A percentile compares a stretch with the other conserved stretches of the same genome.
These are phyloP conservation scores for Pseudocheirus occidentalis DNA, from an alignment of 2,797 vertebrate species.

Conservation along the genomic window DNA sequence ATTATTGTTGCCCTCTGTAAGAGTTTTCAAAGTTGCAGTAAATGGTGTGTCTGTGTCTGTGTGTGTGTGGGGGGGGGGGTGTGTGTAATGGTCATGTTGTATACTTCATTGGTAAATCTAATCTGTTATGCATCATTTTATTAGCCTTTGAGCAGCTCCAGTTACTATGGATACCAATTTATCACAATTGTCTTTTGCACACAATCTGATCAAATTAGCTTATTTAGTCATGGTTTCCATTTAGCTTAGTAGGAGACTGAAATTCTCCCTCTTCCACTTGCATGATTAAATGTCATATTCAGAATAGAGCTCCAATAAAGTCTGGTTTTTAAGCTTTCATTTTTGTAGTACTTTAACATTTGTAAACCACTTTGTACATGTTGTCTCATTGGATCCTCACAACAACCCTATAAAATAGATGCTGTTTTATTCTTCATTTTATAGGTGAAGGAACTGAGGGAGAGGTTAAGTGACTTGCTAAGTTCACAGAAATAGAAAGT, in stretches of 20 bases:
- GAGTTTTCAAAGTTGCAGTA: slow-evolving; percentile 34
- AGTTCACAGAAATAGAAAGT: neutral
- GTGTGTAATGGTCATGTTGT: slow-evolving; percentile 52
- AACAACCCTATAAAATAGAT: neutral
- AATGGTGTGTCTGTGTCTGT: neutral
- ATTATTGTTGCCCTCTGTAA: slow-evolving; percentile 61
- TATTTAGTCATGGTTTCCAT: slow-evolving; percentile 85
- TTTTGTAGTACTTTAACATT: neutral
- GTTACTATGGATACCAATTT: slow-evolving; percentile 72
- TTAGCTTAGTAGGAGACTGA: slow-evolving; percentile 81
- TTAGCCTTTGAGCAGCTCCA: slow-evolving; percentile 71
- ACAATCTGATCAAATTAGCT: slow-evolving; percentile 82
- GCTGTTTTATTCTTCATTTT: neutral
- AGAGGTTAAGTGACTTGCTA: neutral
- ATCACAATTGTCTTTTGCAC: slow-evolving; percentile 79
- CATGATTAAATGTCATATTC: slow-evolving; percentile 80
- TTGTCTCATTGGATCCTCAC: neutral
- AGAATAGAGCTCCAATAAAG: slow-evolving; percentile 76
- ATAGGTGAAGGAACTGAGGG: neutral
- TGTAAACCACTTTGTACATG: neutral
- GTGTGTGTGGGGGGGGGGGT: neutral
- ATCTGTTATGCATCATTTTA: slow-evolving; percentile 65
- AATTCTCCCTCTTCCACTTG: slow-evolving; percentile 78
- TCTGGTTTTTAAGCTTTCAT: slow-evolving; percentile 45
- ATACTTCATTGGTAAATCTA: slow-evolving; percentile 70